Conservation (phyloP, 2,888 invertebrate genomes). For the Trachelus troglodyta region DNA sequence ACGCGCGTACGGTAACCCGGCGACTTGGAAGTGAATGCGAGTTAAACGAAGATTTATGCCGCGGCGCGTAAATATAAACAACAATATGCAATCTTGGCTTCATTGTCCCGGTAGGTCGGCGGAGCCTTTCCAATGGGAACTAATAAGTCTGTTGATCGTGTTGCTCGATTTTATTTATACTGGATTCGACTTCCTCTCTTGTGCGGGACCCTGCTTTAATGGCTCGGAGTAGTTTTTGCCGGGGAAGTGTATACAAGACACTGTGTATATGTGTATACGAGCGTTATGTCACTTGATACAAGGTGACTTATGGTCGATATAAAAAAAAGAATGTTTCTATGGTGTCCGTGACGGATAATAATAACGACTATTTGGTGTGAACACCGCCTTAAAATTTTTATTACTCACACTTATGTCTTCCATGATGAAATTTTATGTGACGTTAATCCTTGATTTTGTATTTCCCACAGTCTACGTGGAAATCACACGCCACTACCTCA, state of each 20-base stretch:
- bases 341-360: neutral
- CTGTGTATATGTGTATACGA: neutral
- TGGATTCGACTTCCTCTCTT: conserved; percentile 21
- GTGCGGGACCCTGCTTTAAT: conserved; percentile 19
- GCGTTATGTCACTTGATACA: neutral
- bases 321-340: neutral
- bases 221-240: neutral
- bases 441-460: neutral
- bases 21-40: conserved; percentile 53
- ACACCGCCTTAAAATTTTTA: neutral
- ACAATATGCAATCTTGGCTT: conserved; percentile 63
- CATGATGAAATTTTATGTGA: conserved; percentile 51
- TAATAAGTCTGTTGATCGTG: conserved; percentile 41
- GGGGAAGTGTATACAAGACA: neutral
- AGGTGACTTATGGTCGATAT: neutral
- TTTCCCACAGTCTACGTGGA: neutral
- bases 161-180: neutral
- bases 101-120: conserved; percentile 51
- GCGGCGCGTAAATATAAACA: conserved; percentile 62
- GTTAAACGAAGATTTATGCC: conserved; percentile 66
- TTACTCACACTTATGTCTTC: conserved; percentile 62
- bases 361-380: neutral
- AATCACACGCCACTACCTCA: conserved; percentile 13
- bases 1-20: conserved; percentile 19
- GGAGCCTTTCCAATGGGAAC: conserved; percentile 46